Conservation (phyloP, 2,113 vertebrate genomes). For the Theristicus caerulescens region DNA sequence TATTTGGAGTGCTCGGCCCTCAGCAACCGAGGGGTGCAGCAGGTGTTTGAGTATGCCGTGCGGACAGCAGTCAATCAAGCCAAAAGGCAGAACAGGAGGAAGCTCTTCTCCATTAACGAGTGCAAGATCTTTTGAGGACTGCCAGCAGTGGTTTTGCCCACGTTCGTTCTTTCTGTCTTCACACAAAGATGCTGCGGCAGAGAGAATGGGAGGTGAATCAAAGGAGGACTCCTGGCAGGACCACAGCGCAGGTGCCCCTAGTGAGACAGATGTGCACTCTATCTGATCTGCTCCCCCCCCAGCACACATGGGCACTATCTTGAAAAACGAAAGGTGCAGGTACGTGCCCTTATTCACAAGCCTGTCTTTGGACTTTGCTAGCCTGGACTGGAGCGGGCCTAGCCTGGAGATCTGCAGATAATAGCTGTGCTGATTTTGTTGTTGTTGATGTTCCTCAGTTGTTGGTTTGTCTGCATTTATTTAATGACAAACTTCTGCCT, state of each 20-base stretch:
- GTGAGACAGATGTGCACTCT: not conserved
- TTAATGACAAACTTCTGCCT: not conserved
- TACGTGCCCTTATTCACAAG: not conserved
- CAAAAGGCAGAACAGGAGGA: constrained; percentile 79
- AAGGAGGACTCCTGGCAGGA: not conserved
- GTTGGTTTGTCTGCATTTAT: constrained; percentile 10
- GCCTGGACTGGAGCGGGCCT: not conserved
- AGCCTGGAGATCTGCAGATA: not conserved
- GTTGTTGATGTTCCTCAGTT: not conserved
- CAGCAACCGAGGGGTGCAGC: constrained; percentile 90
- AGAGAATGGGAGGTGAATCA: not conserved
- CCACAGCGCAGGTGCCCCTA: not conserved
- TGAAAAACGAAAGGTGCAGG: not conserved
- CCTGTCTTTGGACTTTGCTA: not conserved
- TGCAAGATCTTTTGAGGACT: constrained; percentile 85
- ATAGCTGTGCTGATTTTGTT: not conserved
- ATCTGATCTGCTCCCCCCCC: not conserved
- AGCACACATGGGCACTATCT: not conserved
- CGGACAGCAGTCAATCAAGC: constrained; percentile 86
- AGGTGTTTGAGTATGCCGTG: constrained; percentile 95
- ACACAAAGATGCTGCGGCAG: not conserved
- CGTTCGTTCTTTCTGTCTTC: not conserved
- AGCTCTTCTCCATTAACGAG: constrained; percentile 84
- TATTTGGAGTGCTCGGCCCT: constrained; percentile 95
- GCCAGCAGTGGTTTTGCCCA: not conserved